Percentiles rank a stretch among this genome's conserved stretches.
Evolutionary conservation across 1,140 invertebrate genomes (phyloP).

Genomic region (Formica exsecta): DNA sequence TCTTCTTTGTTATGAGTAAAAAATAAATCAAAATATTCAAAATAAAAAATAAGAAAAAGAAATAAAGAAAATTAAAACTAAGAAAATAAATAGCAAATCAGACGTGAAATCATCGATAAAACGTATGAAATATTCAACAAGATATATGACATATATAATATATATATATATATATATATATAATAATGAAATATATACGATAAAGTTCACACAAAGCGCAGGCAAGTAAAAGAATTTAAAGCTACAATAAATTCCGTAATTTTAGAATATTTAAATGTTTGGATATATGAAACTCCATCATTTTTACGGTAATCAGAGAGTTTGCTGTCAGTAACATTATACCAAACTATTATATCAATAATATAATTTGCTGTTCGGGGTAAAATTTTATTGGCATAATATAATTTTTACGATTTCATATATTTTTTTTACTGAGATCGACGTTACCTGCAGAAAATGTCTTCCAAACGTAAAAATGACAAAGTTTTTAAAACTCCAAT

Average conservation of each 20-base stretch:
- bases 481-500: conserved; percentile 1
- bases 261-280: neutral
- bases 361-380: neutral
- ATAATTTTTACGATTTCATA: neutral
- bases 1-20: conserved; percentile 47
- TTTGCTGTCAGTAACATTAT: neutral
- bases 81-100: conserved; percentile 38
- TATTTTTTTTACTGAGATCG: neutral
- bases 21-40: conserved; percentile 27
- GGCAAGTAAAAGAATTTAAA: neutral
- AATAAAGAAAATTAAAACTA: conserved; percentile 4
- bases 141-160: neutral
- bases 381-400: neutral
- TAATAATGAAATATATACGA: neutral
- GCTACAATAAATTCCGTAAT: neutral
- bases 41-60: conserved; percentile 38
- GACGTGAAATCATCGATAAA: conserved; percentile 39
- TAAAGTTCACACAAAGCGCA: neutral
- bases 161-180: neutral
- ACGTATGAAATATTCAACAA: neutral
- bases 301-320: conserved; percentile 3
- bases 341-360: neutral
- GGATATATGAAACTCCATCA: neutral
- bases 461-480: conserved; percentile 5
- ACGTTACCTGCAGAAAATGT: neutral